phyloP scores from a whole-genome alignment of 2,797 vertebrate genomes.

The Novumbra hubbsi region DNA sequence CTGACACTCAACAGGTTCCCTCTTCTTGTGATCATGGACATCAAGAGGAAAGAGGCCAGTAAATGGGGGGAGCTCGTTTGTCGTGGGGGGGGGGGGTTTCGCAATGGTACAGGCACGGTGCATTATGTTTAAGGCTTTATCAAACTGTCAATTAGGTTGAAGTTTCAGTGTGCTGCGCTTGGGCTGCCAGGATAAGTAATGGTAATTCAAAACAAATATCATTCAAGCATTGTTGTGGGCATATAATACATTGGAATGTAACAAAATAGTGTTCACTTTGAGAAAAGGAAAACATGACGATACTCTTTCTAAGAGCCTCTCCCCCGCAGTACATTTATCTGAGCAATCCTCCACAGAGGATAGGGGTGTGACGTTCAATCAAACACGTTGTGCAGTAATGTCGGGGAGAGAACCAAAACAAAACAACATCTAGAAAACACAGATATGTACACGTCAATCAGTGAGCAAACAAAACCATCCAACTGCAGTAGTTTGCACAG shows the following conservation, averaged over 20 bases:
- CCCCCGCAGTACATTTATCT: constrained; percentile 56
- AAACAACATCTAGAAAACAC: constrained; percentile 38
- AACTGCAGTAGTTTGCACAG: constrained; percentile 64
- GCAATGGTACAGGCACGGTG: not conserved
- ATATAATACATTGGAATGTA: constrained; percentile 18
- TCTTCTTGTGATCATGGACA: not conserved
- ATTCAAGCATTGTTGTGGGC: constrained; percentile 27
- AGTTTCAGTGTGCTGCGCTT: not conserved
- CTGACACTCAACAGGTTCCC: constrained; percentile 4
- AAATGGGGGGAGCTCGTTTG: not conserved
- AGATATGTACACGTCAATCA: constrained; percentile 61
- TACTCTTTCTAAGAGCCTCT: constrained; percentile 30
- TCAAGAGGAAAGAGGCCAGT: not conserved
- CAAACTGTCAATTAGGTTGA: not conserved
- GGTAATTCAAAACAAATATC: constrained; percentile 7
- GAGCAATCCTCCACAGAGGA: constrained; percentile 60
- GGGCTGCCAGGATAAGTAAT: not conserved
- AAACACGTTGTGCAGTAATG: constrained; percentile 37
- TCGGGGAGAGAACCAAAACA: constrained; percentile 42
- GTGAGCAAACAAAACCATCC: constrained; percentile 64
- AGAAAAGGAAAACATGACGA: constrained; percentile 42
- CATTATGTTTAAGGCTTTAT: constrained; percentile 4
- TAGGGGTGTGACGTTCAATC: constrained; percentile 25
- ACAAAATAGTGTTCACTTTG: constrained; percentile 25
- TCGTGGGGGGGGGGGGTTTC: not conserved